phyloP scores from a whole-genome alignment of 2,888 invertebrate species.

The Pseudococcus jackbeardsleyi region DNA sequence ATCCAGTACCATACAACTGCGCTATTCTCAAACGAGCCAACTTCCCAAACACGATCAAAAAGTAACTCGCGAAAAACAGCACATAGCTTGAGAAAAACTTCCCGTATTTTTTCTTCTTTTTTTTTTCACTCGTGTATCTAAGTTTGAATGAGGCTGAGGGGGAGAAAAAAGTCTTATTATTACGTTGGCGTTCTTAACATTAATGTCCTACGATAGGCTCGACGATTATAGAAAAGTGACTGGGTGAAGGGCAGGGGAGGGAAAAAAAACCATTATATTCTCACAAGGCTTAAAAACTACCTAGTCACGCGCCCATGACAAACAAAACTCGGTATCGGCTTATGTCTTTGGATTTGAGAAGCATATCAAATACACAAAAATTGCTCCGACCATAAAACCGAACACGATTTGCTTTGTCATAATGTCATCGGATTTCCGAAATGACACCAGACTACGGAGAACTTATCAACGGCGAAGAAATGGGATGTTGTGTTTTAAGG shows the following conservation, averaged over 20 bases:
- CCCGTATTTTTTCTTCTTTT: neutral
- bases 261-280: conserved; percentile 34
- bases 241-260: neutral
- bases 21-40: conserved; percentile 35
- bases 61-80: conserved; percentile 1
- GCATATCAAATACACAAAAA: conserved; percentile 36
- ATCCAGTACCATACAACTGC: neutral
- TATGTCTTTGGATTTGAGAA: conserved; percentile 20
- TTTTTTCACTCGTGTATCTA: neutral
- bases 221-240: conserved; percentile 8
- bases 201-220: conserved; percentile 25
- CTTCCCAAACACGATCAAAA: conserved; percentile 31
- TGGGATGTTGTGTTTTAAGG: too few relatives aligned
- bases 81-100: neutral
- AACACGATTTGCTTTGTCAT: conserved; percentile 34
- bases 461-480: too few relatives aligned
- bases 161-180: conserved; percentile 13
- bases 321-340: conserved; percentile 25
- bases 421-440: conserved; percentile 30
- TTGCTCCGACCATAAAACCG: conserved; percentile 17
- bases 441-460: neutral
- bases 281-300: conserved; percentile 35
- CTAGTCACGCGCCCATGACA: conserved; percentile 40
- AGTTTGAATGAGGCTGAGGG: neutral
- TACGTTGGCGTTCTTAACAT: conserved; percentile 15